These are phyloP conservation scores for Platycercus adscitus DNA, from an alignment of 2,113 vertebrate species.

Conservation along the genomic window DNA sequence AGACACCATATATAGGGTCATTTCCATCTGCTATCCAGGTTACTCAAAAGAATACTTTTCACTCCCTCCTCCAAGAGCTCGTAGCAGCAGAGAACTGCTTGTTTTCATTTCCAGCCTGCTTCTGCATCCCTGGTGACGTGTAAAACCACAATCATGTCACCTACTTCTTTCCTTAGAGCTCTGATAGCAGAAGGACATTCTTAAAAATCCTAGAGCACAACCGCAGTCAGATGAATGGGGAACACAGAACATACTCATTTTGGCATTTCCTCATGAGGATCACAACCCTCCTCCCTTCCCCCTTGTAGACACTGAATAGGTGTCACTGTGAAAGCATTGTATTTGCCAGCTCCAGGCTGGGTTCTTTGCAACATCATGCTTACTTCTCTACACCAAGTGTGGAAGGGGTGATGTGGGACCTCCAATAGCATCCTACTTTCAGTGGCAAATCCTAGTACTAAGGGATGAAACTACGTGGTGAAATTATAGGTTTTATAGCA, in stretches of 20 bases:
- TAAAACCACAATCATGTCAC: not conserved
- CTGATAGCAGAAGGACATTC: not conserved
- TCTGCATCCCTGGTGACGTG: not conserved
- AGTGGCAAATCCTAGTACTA: not conserved
- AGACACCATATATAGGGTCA: not conserved
- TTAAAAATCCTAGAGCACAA: not conserved
- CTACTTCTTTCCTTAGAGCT: not conserved
- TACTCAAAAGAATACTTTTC: not conserved
- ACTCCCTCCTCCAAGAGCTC: not conserved
- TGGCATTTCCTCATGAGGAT: not conserved
- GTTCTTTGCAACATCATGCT: not conserved
- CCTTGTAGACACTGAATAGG: not conserved
- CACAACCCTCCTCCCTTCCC: not conserved
- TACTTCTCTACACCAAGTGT: not conserved
- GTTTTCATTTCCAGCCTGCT: not conserved
- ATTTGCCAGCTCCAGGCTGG: not conserved
- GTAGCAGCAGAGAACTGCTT: not conserved
- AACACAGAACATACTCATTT: not conserved
- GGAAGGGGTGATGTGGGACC: not conserved
- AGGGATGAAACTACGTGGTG: fast-evolving
- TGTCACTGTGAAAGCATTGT: not conserved
- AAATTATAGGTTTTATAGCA: not conserved
- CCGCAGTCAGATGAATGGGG: fast-evolving
- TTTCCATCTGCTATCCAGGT: not conserved
- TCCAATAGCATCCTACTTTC: not conserved